Conservation (phyloP, 2,888 invertebrate genomes). For the Sphaerophoria taeniata region DNA sequence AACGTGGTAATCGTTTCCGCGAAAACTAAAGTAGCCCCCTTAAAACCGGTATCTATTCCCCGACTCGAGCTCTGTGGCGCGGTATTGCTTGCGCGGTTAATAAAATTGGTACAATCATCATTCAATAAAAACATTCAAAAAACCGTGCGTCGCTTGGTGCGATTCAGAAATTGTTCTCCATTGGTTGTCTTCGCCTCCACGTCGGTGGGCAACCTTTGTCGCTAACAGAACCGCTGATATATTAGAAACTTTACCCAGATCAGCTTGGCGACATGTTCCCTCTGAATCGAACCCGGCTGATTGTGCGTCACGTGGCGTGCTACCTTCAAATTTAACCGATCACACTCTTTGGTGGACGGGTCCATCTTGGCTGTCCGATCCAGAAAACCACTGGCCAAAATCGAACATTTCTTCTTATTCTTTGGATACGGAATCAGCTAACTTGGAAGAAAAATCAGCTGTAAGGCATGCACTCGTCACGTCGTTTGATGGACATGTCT, state of each 20-base stretch:
- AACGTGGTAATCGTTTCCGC: conserved; percentile 6
- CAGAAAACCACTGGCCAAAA: not conserved
- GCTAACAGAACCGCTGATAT: conserved; percentile 67
- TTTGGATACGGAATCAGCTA: not conserved
- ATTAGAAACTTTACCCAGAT: conserved; percentile 51
- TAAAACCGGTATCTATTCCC: conserved; percentile 51
- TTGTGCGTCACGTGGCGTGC: conserved; percentile 71
- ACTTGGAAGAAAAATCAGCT: not conserved
- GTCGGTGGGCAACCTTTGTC: conserved; percentile 62
- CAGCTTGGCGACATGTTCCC: conserved; percentile 62
- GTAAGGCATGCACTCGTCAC: conserved; percentile 14
- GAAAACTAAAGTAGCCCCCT: conserved; percentile 32
- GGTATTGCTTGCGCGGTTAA: conserved; percentile 44
- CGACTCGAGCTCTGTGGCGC: conserved; percentile 59
- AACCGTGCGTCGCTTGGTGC: conserved; percentile 66
- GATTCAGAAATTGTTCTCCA: conserved; percentile 75
- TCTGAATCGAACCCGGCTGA: conserved; percentile 71
- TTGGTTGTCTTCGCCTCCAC: conserved; percentile 40
- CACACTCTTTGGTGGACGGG: conserved; percentile 71
- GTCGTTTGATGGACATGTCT: conserved; percentile 1
- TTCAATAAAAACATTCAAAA: conserved; percentile 29
- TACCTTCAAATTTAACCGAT: conserved; percentile 40
- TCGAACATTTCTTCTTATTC: not conserved
- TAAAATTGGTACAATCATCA: conserved; percentile 40
- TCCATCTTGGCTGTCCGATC: not conserved